Conservation (phyloP, 2,888 invertebrate species). For the Idaea dimidiata region DNA sequence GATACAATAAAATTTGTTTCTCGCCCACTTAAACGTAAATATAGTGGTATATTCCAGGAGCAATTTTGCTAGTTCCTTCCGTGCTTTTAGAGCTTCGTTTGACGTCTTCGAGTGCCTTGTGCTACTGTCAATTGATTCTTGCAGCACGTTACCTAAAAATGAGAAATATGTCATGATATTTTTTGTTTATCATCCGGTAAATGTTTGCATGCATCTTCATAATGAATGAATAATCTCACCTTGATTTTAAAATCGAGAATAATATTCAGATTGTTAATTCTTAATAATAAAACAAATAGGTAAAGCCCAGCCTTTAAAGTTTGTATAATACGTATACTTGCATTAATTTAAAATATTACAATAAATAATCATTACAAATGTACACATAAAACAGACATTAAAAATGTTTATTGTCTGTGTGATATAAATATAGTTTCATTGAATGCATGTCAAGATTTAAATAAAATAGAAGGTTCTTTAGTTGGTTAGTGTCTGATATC, state of each 20-base stretch:
- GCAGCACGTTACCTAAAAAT: not conserved
- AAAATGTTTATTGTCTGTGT: too few species aligned
- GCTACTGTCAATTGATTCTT: not conserved
- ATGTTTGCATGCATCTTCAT: not conserved
- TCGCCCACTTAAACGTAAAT: slow-evolving; percentile 69
- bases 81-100: slow-evolving; percentile 15
- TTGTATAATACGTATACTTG: too few species aligned
- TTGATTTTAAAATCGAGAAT: not conserved
- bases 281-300: too few species aligned
- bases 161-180: not conserved
- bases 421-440: too few species aligned
- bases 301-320: too few species aligned
- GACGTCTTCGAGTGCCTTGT: not conserved
- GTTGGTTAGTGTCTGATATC: too few species aligned
- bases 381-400: too few species aligned
- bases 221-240: not conserved
- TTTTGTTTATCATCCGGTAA: not conserved
- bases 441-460: too few species aligned
- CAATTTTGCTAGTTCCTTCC: slow-evolving; percentile 49
- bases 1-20: slow-evolving; percentile 62
- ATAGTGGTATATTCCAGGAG: slow-evolving; percentile 60
- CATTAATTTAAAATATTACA: too few species aligned
- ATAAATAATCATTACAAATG: too few species aligned
- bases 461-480: too few species aligned
- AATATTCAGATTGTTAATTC: too few species aligned